Conservation (phyloP, 2,888 invertebrate species). For the Galerucella calmariensis region DNA sequence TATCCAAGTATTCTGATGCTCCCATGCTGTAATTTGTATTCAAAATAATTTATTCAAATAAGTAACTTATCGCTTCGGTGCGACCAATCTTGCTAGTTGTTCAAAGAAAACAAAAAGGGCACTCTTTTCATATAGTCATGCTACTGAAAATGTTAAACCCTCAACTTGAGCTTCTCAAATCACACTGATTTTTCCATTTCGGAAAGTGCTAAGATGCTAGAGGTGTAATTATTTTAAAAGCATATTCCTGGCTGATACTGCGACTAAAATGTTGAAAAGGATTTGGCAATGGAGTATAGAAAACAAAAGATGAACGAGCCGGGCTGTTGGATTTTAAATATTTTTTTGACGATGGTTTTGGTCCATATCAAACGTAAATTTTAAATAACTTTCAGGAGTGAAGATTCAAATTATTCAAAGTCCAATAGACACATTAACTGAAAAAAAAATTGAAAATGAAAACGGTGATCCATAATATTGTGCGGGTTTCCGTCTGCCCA, state of each 20-base stretch:
- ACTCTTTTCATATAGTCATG: not conserved
- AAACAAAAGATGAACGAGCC: constrained; percentile 10
- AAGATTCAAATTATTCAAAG: no score
- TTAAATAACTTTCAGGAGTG: constrained; percentile 29
- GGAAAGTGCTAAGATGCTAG: constrained; percentile 6
- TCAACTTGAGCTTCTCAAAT: not conserved
- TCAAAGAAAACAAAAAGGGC: not conserved
- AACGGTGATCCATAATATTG: no score
- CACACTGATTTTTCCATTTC: not conserved
- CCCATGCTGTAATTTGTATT: no score
- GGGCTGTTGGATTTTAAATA: not conserved
- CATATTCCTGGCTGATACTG: constrained; percentile 7
- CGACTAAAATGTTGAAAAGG: not conserved
- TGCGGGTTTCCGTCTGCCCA: no score
- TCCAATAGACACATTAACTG: no score
- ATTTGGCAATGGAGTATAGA: constrained; percentile 6
- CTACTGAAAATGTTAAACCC: not conserved
- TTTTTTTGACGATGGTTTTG: not conserved
- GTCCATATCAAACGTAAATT: not conserved
- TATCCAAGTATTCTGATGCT: no score
- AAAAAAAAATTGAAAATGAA: no score
- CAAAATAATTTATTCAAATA: no score
- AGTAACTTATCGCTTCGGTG: no score
- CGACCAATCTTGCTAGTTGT: no score
- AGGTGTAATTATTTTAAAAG: constrained; percentile 15